phyloP scores from a whole-genome alignment of 2,797 vertebrate species.

The Limnodromus scolopaceus region DNA sequence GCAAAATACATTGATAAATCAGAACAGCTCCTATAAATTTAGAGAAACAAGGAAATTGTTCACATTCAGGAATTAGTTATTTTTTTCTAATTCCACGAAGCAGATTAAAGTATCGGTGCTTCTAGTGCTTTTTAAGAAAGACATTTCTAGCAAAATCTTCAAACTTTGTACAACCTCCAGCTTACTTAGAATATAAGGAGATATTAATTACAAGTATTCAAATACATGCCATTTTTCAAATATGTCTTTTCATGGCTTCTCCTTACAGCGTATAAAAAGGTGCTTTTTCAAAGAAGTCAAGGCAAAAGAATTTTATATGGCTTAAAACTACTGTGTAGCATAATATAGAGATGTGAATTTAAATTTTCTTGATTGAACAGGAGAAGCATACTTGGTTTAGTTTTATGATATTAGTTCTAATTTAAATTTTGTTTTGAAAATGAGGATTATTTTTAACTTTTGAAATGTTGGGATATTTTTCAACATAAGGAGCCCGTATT shows the following conservation, averaged over 20 bases:
- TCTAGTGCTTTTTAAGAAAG: not conserved
- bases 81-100: not conserved
- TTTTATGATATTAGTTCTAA: not conserved
- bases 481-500: not conserved
- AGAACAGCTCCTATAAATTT: not conserved
- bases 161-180: not conserved
- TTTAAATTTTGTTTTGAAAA: not conserved
- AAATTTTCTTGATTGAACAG: not conserved
- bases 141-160: not conserved
- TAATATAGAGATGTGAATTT: not conserved
- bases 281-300: not conserved
- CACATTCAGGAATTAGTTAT: not conserved
- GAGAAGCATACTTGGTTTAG: not conserved
- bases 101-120: not conserved
- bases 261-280: not conserved
- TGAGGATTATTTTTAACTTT: not conserved
- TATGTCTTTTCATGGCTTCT: not conserved
- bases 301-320: not conserved
- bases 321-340: not conserved
- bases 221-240: not conserved
- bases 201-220: not conserved
- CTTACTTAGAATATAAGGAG: not conserved
- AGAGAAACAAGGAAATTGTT: not conserved
- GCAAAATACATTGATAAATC: not conserved
- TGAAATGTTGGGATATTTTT: not conserved